phyloP scores from a whole-genome alignment of 1,140 invertebrate species.

The Papilio polytes region DNA sequence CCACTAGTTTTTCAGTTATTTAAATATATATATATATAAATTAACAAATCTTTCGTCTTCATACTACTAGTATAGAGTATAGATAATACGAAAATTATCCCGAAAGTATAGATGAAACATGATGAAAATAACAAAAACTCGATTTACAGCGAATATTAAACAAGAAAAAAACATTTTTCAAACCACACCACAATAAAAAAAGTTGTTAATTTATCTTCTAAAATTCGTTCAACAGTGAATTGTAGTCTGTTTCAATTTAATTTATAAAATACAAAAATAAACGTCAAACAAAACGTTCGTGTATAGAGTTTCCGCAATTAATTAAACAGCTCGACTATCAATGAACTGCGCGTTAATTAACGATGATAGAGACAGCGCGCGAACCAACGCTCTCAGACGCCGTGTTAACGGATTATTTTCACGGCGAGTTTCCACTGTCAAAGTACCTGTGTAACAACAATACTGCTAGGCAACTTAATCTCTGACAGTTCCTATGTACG shows the following conservation, averaged over 20 bases:
- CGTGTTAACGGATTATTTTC: neutral
- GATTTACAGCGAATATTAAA: no score
- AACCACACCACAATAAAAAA: neutral
- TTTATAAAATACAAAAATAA: neutral
- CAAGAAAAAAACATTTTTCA: no score
- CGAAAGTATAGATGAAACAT: no score
- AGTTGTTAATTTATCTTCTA: neutral
- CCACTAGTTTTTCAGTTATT: no score
- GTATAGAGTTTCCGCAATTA: slow-evolving; percentile 20
- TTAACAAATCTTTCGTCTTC: no score
- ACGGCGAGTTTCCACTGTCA: neutral
- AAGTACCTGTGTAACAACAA: neutral
- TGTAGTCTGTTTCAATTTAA: neutral
- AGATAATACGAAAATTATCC: no score
- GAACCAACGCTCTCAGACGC: neutral
- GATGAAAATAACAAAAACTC: no score
- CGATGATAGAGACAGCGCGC: slow-evolving; percentile 19
- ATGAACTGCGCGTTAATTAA: slow-evolving; percentile 30
- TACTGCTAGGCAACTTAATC: neutral
- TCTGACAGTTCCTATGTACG: neutral
- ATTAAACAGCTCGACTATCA: slow-evolving; percentile 33
- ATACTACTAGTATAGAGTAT: no score
- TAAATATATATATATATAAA: no score
- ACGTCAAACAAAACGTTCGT: slow-evolving; percentile 14
- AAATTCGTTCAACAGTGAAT: neutral